Evolutionary conservation across 30 jellyfish, hydroid and myxozoan species (phyloP), one percentile per base, ranked within the genome.

Genomic region (Hydra vulgaris): DNA sequence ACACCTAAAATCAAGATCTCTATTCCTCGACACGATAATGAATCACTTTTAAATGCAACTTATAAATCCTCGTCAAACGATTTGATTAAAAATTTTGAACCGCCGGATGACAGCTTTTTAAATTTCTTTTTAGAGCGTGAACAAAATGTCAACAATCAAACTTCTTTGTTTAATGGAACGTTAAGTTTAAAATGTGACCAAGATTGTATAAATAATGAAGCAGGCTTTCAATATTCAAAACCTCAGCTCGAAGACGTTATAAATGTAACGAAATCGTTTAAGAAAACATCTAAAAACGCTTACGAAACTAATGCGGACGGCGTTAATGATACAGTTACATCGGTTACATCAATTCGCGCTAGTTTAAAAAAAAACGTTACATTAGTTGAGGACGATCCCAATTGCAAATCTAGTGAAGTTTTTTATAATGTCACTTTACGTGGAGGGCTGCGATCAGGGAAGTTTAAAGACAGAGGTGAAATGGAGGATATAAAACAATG

Each of bases 371-470:
- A 40, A 3, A 40, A 40, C 61, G 61, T 40, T 40, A 40, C 8
- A 5, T 20, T 70, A 25, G 83, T 75, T 17, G 96, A 76, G 5
- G 98, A 82, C 19, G 98, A 91, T 71, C 87, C 95, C 0, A 85
- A 96, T 76, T 91, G 98, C 82, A 91, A 95, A 40, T 82, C 82
- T 71, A 91, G 98, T 40, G 95, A 91, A 74, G 83, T 77, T 3
- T 76, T 91, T 26, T 73, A 73, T 23, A 86, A 91, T 54, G 95
- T 87, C 54, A 91, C 98, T 0, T 71, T 91, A 23, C 95, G 96
- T 18, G 96, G 96, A 19, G 96, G 96, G 0, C 54, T 91, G 27
- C 84, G 72, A 21, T 81, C 98, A 0, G 98, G 98, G 15, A 86
- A 67, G 54, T 91, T 91, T 76, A 83, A 72, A 70, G 98, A 91